Evolutionary conservation across 2,113 vertebrate species (phyloP), one percentile per base, ranked within the genome.

Genomic region (Apodemus sylvaticus): DNA sequence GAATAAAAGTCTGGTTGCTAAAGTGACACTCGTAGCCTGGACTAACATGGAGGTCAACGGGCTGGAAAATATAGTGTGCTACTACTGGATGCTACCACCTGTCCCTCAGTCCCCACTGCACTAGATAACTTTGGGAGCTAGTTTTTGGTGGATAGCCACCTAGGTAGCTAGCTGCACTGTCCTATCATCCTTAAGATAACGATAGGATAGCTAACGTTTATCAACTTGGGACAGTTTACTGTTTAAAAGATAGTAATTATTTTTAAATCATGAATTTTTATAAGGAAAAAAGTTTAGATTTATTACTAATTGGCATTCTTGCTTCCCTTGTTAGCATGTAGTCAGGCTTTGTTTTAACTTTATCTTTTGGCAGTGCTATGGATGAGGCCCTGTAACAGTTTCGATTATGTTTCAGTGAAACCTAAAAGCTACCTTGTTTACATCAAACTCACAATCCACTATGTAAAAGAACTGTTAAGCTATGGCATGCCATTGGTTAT

Each of bases 201-300:
- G 68, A 36, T 34, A 83, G 74, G 86, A 93, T 82, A 90, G n/a
- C 81, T 94, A 70, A 71, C 79, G 20, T 62, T 73, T 5, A 16
- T 53, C 66, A 66, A 77, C 19, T 89, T 48, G 42, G 68, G n/a
- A 81, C 31, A 70, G 26, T 79, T 95, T 51, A 26, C 31, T 20
- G 51, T 64, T 90, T 31, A 78, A 74, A 90, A 89, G 66, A n/a
- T 86, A 68, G 14, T 86, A 9, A 76, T 90, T 88, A 66, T 95
- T 53, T 77, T 91, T 94, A 76, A 93, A 19, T 94, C 60, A 31
- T n/a, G 64, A 93, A 48, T 90, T 93, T 93, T 94, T 89, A 58
- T 90, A 74, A n/a, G 53, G 39, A 95, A 90, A 16, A 90, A 92
- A 93, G 55, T 95, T 92, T 62, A 96, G 89, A 91, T 79, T 93